Conservation (phyloP, 2,797 vertebrate genomes). For the Rhinophrynus dorsalis region DNA sequence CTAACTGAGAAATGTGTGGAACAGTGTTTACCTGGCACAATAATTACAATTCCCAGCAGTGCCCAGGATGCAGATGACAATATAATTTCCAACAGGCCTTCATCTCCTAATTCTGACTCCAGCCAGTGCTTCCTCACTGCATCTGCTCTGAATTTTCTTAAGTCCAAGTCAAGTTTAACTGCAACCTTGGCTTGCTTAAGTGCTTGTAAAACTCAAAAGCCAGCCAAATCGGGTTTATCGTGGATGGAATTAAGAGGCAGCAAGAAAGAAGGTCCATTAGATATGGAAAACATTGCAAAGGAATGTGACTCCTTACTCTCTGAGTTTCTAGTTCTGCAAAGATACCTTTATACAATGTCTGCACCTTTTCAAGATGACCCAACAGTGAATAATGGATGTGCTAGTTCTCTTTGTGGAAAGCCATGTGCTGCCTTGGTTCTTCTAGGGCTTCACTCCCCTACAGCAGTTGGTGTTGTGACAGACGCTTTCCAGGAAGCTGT, state of each 20-base stretch:
- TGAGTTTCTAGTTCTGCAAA: slow-evolving; percentile 79
- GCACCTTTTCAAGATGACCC: slow-evolving; percentile 69
- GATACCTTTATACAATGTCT: slow-evolving; percentile 77
- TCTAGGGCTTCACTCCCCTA: slow-evolving; percentile 76
- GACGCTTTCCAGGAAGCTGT: slow-evolving; percentile 84
- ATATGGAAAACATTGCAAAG: slow-evolving; percentile 80
- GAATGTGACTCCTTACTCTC: slow-evolving; percentile 83
- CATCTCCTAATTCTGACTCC: slow-evolving; percentile 59
- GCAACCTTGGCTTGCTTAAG: slow-evolving; percentile 81
- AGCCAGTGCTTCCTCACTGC: slow-evolving; percentile 77
- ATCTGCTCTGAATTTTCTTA: slow-evolving; percentile 86
- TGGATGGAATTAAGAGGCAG: slow-evolving; percentile 84
- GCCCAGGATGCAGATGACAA: slow-evolving; percentile 59
- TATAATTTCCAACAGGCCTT: slow-evolving; percentile 44
- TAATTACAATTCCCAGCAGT: slow-evolving; percentile 56
- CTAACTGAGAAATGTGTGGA: slow-evolving; percentile 71
- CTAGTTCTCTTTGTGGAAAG: slow-evolving; percentile 75
- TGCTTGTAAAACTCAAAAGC: slow-evolving; percentile 68
- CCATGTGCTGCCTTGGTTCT: slow-evolving; percentile 74
- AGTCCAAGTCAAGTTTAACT: slow-evolving; percentile 79
- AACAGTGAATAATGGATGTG: slow-evolving; percentile 61
- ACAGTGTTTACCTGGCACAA: slow-evolving; percentile 64
- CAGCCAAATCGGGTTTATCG: slow-evolving; percentile 74
- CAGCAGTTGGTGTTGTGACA: slow-evolving; percentile 66
- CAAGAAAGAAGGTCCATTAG: slow-evolving; percentile 79